Conservation (phyloP, 2,888 invertebrate genomes). For the Coelogynopora nodosa region DNA sequence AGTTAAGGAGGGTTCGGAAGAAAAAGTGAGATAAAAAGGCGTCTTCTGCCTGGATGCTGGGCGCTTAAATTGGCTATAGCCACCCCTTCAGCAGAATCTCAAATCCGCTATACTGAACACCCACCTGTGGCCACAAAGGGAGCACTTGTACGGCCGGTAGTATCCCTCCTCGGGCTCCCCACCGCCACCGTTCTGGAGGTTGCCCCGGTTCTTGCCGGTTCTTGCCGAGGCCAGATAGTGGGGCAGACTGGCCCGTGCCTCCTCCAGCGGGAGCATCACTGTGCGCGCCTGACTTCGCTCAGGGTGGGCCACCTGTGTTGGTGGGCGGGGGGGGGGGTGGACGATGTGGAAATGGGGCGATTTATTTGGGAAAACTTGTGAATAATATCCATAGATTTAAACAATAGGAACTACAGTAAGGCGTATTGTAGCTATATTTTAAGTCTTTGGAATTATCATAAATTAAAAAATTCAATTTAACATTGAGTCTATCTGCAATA, state of each 20-base stretch:
- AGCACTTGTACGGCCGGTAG: conserved; percentile 83
- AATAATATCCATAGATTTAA: too few species aligned
- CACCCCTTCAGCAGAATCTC: background rate
- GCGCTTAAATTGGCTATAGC: too few species aligned
- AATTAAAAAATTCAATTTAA: too few species aligned
- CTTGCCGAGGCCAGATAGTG: conserved; percentile 36
- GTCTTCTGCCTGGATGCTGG: too few species aligned
- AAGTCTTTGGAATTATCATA: too few species aligned
- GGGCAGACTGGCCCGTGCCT: conserved; percentile 54
- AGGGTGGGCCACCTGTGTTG: conserved; percentile 51
- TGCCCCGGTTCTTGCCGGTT: conserved; percentile 6
- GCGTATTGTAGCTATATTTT: too few species aligned
- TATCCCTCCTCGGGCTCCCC: conserved; percentile 44
- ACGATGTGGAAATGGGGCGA: too few species aligned
- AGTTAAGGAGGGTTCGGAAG: too few species aligned
- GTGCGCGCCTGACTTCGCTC: conserved; percentile 51
- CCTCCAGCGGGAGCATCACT: conserved; percentile 55
- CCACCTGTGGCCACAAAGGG: conserved; percentile 68
- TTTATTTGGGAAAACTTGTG: too few species aligned
- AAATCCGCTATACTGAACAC: background rate
- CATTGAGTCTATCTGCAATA: too few species aligned
- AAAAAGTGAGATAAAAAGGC: too few species aligned
- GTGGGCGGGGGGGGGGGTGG: background rate
- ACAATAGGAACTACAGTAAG: too few species aligned
- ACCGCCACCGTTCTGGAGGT: background rate